Percentiles rank a stretch among this genome's conserved stretches.
These are phyloP conservation scores for Epinephelus awoara DNA, from an alignment of 2,797 vertebrate species.

Conservation along the genomic window DNA sequence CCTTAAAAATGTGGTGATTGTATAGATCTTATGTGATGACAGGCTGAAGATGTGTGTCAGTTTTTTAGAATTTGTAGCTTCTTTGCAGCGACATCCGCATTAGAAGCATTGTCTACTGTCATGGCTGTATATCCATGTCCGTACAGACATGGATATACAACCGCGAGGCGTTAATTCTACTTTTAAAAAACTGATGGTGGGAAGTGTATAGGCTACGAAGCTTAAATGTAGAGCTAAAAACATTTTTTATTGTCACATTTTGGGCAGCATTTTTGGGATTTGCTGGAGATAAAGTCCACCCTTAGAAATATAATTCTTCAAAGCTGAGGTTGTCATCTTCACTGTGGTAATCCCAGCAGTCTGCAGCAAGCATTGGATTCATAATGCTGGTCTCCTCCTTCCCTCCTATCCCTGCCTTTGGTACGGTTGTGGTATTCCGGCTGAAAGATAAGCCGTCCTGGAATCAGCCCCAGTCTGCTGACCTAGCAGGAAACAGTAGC, in stretches of 20 bases:
- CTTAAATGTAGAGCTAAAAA: not conserved
- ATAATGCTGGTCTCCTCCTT: constrained; percentile 22
- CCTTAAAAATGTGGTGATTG: too few relatives aligned
- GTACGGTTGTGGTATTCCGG: constrained; percentile 66
- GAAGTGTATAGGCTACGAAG: not conserved
- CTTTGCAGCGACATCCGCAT: too few relatives aligned
- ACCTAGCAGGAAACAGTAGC: constrained; percentile 68
- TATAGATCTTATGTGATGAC: too few relatives aligned
- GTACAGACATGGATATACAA: too few relatives aligned
- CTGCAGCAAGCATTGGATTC: constrained; percentile 34
- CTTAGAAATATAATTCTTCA: not conserved
- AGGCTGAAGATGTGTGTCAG: too few relatives aligned
- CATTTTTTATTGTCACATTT: not conserved
- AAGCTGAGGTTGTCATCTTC: constrained; percentile 10
- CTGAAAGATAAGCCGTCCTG: constrained; percentile 75
- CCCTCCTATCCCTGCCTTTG: constrained; percentile 41
- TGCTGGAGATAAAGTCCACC: not conserved
- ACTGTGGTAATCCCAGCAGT: constrained; percentile 6
- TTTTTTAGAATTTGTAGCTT: too few relatives aligned
- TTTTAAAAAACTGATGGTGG: too few relatives aligned
- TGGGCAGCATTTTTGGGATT: not conserved
- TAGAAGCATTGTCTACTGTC: too few relatives aligned
- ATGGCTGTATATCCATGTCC: too few relatives aligned
- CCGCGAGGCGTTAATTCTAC: too few relatives aligned
- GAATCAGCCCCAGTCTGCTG: constrained; percentile 74